phyloP scores from a whole-genome alignment of 2,888 invertebrate genomes.

The Amaurobius ferox region DNA sequence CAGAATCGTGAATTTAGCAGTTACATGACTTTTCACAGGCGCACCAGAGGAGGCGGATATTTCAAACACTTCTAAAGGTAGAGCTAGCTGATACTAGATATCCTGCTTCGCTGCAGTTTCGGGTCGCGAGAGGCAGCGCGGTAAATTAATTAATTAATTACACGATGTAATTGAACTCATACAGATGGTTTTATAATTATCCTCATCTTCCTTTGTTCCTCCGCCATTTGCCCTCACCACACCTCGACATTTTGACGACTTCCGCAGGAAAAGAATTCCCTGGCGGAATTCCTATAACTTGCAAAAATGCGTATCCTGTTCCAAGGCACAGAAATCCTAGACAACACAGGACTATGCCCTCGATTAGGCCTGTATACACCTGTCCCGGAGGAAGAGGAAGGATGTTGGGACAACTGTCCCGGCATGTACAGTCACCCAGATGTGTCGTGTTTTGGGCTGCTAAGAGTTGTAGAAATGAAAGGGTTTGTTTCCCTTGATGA shows the following conservation, averaged over 20 bases:
- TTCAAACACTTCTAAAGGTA: too few relatives aligned
- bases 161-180: too few relatives aligned
- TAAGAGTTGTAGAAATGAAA: not conserved
- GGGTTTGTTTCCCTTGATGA: not conserved
- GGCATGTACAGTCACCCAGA: not conserved
- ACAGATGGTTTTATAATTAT: too few relatives aligned
- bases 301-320: slow-evolving; percentile 58
- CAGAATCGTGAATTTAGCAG: too few relatives aligned
- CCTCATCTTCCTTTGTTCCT: not conserved
- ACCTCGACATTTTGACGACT: slow-evolving; percentile 21
- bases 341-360: not conserved
- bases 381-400: slow-evolving; percentile 13
- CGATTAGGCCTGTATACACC: slow-evolving; percentile 29
- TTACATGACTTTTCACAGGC: too few relatives aligned
- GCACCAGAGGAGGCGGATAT: too few relatives aligned
- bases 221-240: not conserved
- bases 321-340: slow-evolving; percentile 32
- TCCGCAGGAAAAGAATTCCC: slow-evolving; percentile 56
- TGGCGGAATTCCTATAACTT: slow-evolving; percentile 45
- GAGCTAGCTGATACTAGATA: too few relatives aligned
- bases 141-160: too few relatives aligned
- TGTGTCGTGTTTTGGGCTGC: not conserved
- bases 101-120: too few relatives aligned
- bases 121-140: too few relatives aligned
- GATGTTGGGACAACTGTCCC: slow-evolving; percentile 14